Conservation (phyloP, 2,797 vertebrate species). For the Columba guinea region DNA sequence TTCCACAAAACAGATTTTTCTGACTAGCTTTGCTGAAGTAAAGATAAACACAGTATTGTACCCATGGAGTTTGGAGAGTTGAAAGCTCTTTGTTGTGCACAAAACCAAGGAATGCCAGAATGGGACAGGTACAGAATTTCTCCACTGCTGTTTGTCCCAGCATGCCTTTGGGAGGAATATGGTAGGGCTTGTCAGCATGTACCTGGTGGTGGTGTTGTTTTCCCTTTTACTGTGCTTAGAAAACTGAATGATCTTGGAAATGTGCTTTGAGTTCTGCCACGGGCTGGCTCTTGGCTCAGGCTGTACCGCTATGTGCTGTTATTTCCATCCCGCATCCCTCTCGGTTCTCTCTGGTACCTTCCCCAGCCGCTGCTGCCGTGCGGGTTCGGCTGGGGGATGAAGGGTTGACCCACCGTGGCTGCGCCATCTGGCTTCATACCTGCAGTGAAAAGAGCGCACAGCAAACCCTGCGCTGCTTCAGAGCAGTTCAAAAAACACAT, state of each 20-base stretch:
- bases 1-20: neutral
- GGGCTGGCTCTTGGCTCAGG: neutral
- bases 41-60: neutral
- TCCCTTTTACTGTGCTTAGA: neutral
- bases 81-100: neutral
- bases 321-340: neutral
- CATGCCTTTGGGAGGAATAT: neutral
- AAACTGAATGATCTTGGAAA: neutral
- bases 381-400: neutral
- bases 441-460: neutral
- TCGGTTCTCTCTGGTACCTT: neutral
- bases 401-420: neutral
- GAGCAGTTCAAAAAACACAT: neutral
- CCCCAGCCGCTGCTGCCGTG: neutral
- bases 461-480: neutral
- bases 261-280: neutral
- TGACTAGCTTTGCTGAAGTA: neutral
- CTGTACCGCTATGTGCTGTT: accelerated
- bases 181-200: neutral
- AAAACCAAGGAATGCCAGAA: neutral
- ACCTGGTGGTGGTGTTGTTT: no score
- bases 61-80: neutral
- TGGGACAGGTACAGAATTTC: neutral
- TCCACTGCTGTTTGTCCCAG: neutral
- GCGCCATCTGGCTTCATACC: neutral